Evolutionary conservation across 2,797 vertebrate genomes (phyloP), one percentile per base, ranked within the genome.

Genomic region (Xerus rutilus): DNA sequence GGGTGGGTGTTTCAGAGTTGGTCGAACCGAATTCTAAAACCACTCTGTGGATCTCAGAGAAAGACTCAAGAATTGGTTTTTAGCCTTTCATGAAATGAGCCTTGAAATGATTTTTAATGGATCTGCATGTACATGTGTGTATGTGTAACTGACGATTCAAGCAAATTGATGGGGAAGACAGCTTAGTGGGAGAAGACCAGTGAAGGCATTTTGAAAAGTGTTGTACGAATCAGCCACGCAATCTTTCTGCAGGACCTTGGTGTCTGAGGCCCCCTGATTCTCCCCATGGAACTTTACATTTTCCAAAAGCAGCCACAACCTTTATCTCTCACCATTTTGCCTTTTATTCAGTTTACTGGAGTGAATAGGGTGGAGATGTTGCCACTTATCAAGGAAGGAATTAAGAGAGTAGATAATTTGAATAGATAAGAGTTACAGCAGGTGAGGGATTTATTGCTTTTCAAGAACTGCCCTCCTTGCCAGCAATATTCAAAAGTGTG

Each of bases 401-500:
- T 95, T 93, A 95, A 7, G 65, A 96, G 91, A 28, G 43, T 45
- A 96, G 98, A 83, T 77, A 67, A 84, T 92, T 94, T 89, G 94
- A 91, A 90, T 95, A 89, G 89, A 82, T 92, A 97, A 95, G 94
- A 95, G 79, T 89, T 96, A 82, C 70, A 78, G 86, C 49, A 90
- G 94, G 35, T 90, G 86, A 97, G 89, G 94, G 89, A 90, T 96
- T 95, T 88, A 93, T 94, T 95, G 91, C 95, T 83, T 91, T 90
- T 93, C 69, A 93, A 92, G 97, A 94, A 83, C 49, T 32, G n/a
- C 59, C n/a, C 64, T 43, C 18, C 52, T 82, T 74, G 35, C 28
- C 45, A 84, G 89, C 92, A 82, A 25, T 94, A 64, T 89, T 95
- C 54, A 65, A 52, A 94, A 91, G 95, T 89, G 86, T 87, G 77